Base-by-base conservation (phyloP, 53 echinoderm and acorn worm genomes). In the Patiria pectinifera region DNA sequence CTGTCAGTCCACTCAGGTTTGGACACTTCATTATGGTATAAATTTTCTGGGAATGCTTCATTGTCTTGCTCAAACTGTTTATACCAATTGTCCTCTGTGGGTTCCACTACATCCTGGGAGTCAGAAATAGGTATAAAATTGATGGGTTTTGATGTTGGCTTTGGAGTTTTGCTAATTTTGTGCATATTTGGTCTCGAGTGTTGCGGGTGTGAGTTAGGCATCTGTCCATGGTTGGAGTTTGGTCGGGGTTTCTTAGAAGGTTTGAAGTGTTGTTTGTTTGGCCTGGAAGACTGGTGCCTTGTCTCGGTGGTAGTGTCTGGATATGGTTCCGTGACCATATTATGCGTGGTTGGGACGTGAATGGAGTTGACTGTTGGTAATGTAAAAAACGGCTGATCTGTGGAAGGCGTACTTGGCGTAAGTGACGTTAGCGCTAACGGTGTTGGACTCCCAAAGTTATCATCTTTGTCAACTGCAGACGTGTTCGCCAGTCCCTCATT, bases 91-190 rank as follows among this genome's bases (percentile, higher is more conserved):
- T 59, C 59, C 14, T 23, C 53, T 71, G 86, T 25, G 47, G 48
- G 47, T 72, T 48, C 75, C 72, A 21, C 86, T 72, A n/a, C 62
- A 26, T 86, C 71, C 45, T 86, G 86, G 26, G 86, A 86, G 43
- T 86, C 47, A 2, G 86, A 48, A 22, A 49, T 45, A 22, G 86
- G 74, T 48, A 53, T 7, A 25, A 71, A 19, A 47, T 71, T 21
- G 86, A 19, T 22, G 22, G 72, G 85, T 45, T 85, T 85, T 70
- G 85, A 69, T 21, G 43, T 70, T 19, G 69, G 22, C 16, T 48
- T 8, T 4, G 21, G 80, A 80, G 63, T 26, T 80, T 6, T 26
- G 45, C 18, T 14, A 59, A 46, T 24, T 26, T 87, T 75, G 60
- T 75, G 60, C 15, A 43, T n/a, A 59, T 26, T 58, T 26, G 76